Evolutionary conservation across 2,797 vertebrate genomes (phyloP).

Genomic region (Neomorphus geoffroyi): DNA sequence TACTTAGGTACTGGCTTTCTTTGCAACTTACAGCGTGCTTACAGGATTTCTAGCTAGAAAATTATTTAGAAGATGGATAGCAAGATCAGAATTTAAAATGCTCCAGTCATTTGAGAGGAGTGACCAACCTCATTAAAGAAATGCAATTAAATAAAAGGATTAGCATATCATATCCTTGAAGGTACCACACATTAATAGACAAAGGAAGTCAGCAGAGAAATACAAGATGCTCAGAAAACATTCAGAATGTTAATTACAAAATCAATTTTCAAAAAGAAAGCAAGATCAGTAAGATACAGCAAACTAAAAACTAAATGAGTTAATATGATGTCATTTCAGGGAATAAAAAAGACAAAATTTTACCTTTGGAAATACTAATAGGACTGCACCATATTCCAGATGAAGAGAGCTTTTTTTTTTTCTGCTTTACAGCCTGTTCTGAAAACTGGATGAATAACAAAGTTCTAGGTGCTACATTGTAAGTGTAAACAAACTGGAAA

Average conservation of each 20-base stretch:
- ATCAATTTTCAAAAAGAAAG: not conserved
- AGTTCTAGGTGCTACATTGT: not conserved
- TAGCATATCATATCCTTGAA: fast-evolving
- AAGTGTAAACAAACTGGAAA: not conserved
- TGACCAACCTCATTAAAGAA: not conserved
- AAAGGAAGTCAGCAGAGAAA: not conserved
- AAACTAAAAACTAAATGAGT: not conserved
- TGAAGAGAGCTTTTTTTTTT: not conserved
- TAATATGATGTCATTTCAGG: not conserved
- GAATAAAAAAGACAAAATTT: not conserved
- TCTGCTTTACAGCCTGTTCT: not conserved
- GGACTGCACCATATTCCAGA: not conserved
- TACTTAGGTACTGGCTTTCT: not conserved
- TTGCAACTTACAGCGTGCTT: not conserved
- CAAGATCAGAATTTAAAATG: not conserved
- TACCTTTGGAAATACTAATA: not conserved
- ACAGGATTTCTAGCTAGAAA: not conserved
- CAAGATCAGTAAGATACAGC: not conserved
- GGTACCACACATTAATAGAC: not conserved
- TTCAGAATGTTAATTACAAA: not conserved
- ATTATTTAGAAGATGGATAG: not conserved
- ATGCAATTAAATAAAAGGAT: not conserved
- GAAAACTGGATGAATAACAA: not conserved
- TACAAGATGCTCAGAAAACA: not conserved
- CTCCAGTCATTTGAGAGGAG: not conserved